Conservation (phyloP, 2,888 invertebrate species). For the Phyllotreta striolata region DNA sequence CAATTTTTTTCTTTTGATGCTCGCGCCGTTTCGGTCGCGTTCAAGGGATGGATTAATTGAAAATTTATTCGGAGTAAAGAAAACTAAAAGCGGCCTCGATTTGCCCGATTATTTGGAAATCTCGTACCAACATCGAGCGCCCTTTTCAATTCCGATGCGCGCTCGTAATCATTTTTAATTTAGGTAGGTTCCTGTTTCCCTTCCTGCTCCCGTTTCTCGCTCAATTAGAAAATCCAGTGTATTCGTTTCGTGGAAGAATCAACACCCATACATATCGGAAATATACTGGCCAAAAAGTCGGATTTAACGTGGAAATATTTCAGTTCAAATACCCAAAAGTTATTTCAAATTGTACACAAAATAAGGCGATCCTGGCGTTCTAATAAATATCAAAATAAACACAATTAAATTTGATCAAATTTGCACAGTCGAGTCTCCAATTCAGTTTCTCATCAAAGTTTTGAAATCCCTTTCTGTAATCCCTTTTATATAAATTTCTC, state of each 20-base stretch:
- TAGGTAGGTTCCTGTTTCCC: too few species aligned
- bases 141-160: too few species aligned
- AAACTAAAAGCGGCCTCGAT: slow-evolving; percentile 13
- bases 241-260: too few species aligned
- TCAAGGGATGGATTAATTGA: slow-evolving; percentile 27
- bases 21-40: slow-evolving; percentile 20
- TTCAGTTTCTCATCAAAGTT: slow-evolving; percentile 24
- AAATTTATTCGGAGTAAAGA: slow-evolving; percentile 29
- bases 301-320: too few species aligned
- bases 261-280: too few species aligned
- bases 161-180: too few species aligned
- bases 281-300: too few species aligned
- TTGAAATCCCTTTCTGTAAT: slow-evolving; percentile 22
- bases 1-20: slow-evolving; percentile 31
- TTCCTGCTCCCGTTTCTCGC: too few species aligned
- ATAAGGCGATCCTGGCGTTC: neutral
- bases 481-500: slow-evolving; percentile 29
- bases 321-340: too few species aligned
- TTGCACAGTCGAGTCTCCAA: slow-evolving; percentile 14
- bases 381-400: slow-evolving; percentile 16
- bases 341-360: too few species aligned
- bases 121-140: too few species aligned
- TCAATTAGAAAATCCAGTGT: too few species aligned
- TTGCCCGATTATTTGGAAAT: slow-evolving; percentile 4
- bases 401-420: slow-evolving; percentile 17